Conservation (phyloP, 2,113 vertebrate genomes). For the Elanus axillaris region DNA sequence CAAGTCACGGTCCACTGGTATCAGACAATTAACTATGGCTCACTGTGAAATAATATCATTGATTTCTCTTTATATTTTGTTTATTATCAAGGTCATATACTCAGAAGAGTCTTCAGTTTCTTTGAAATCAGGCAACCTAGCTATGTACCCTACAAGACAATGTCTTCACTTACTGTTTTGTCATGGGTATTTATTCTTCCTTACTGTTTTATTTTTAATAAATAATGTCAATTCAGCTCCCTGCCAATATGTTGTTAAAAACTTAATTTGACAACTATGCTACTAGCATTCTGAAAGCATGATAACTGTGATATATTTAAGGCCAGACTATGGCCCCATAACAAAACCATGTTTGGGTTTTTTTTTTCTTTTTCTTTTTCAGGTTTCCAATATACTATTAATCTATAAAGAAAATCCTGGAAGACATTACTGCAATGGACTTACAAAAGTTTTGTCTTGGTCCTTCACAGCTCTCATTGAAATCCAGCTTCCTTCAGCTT, state of each 20-base stretch:
- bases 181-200: not conserved
- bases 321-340: not conserved
- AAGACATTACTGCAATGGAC: not conserved
- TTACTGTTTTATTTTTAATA: not conserved
- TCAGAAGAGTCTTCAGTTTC: not conserved
- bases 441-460: not conserved
- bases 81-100: not conserved
- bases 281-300: not conserved
- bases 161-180: not conserved
- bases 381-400: not conserved
- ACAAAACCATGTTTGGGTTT: not conserved
- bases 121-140: not conserved
- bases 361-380: not conserved
- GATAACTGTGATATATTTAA: not conserved
- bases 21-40: not conserved
- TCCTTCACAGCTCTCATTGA: not conserved
- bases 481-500: not conserved
- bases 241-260: not conserved
- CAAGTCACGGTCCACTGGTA: not conserved
- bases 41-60: accelerated
- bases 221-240: not conserved
- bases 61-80: not conserved
- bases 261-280: not conserved
- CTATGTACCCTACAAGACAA: not conserved
- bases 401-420: not conserved